phyloP scores from a whole-genome alignment of 2,888 invertebrate genomes.

The Hedychridium roseum region DNA sequence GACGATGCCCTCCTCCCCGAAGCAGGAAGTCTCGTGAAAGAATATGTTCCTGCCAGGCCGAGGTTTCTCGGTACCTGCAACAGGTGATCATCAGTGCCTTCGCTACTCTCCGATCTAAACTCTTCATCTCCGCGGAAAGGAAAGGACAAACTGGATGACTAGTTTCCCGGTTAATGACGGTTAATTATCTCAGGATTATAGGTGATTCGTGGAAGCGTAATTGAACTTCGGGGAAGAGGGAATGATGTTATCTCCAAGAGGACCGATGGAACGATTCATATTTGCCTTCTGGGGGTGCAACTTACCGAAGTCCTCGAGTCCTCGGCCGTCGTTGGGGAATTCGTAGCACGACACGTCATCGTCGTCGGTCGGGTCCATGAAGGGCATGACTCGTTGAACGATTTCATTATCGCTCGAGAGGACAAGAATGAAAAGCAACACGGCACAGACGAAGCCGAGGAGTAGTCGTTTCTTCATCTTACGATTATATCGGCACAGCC shows the following conservation, averaged over 20 bases:
- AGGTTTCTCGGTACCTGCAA: constrained; percentile 41
- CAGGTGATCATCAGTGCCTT: not conserved
- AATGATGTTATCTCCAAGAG: too few relatives aligned
- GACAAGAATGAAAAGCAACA: constrained; percentile 42
- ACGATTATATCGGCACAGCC: too few relatives aligned
- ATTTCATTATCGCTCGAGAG: constrained; percentile 40
- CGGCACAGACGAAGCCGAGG: constrained; percentile 36
- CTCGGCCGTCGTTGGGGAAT: constrained; percentile 15
- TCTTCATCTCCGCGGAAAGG: not conserved
- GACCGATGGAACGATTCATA: too few relatives aligned
- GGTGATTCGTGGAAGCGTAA: too few relatives aligned
- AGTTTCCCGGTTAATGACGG: not conserved
- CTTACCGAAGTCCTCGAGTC: constrained; percentile 31
- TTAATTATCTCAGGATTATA: too few relatives aligned
- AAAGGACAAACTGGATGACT: not conserved
- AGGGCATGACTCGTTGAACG: constrained; percentile 32
- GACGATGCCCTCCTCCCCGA: constrained; percentile 59
- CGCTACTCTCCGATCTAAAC: not conserved
- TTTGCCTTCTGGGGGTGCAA: too few relatives aligned
- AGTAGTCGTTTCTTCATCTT: constrained; percentile 45
- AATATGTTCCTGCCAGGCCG: constrained; percentile 67
- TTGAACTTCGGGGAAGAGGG: too few relatives aligned
- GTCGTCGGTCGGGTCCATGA: constrained; percentile 17
- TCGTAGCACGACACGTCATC: constrained; percentile 42
- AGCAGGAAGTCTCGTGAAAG: constrained; percentile 75